Evolutionary conservation across 1,140 invertebrate genomes (phyloP).

Genomic region (Littorina saxatilis): DNA sequence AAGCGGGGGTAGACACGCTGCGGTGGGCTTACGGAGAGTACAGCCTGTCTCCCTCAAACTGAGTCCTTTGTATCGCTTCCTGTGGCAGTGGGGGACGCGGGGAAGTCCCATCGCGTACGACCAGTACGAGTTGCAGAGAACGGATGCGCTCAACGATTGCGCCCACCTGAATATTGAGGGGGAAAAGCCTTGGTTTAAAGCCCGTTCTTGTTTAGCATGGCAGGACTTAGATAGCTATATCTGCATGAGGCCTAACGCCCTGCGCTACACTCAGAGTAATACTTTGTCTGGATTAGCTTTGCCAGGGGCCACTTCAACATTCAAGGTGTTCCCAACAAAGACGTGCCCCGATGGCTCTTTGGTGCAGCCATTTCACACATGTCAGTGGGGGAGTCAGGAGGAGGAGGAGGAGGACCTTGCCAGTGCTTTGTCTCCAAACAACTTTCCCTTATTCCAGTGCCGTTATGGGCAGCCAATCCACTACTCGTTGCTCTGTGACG

Average conservation of each 20-base stretch:
- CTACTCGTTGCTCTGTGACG: constrained; percentile 39
- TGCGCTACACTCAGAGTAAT: background rate
- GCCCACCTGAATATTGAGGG: no score
- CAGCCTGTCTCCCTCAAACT: no score
- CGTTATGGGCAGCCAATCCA: background rate
- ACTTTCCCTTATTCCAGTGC: constrained; percentile 5
- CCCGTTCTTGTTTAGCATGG: background rate
- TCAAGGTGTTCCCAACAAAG: constrained; percentile 2
- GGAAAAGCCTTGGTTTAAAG: no score
- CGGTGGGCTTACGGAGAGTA: background rate
- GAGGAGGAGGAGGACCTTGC: background rate
- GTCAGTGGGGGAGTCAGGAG: background rate
- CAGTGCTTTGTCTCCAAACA: background rate
- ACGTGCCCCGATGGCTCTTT: background rate
- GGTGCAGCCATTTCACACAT: background rate
- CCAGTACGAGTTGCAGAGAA: background rate
- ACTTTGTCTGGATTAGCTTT: background rate
- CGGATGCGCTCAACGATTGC: background rate
- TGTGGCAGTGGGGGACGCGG: constrained; percentile 24
- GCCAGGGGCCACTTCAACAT: background rate
- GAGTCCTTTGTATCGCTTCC: constrained; percentile 17
- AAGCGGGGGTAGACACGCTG: background rate
- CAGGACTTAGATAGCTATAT: background rate
- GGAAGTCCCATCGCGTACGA: constrained; percentile 7
- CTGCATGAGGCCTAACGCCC: background rate